Percentiles rank a stretch among this genome's conserved stretches.
Evolutionary conservation across 2,113 vertebrate species (phyloP).

Genomic region (Esox niger): DNA sequence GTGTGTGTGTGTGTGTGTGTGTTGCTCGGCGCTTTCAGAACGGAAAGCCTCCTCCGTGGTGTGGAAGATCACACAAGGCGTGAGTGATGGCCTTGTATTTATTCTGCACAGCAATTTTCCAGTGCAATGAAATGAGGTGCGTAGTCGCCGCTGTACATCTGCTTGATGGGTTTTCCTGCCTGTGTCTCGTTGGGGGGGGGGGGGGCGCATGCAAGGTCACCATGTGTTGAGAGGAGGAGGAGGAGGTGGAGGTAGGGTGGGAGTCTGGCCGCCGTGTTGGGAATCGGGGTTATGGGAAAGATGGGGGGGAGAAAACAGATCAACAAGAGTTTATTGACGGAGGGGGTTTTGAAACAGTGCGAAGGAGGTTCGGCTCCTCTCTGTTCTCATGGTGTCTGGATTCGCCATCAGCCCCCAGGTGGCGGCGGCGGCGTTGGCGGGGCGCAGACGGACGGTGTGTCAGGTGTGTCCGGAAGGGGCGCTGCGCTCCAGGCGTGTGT

Average conservation of each 20-base stretch:
- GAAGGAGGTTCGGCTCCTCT: background rate
- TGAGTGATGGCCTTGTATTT: conserved; percentile 58
- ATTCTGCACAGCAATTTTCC: conserved; percentile 62
- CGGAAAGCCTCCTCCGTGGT: background rate
- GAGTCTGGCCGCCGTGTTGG: too few species aligned
- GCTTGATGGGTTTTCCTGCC: conserved; percentile 65
- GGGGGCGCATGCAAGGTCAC: conserved; percentile 51
- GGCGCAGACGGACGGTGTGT: conserved; percentile 7
- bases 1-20: too few species aligned
- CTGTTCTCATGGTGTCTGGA: conserved; percentile 43
- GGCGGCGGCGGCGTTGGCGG: background rate
- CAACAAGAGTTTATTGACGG: too few species aligned
- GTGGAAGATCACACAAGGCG: conserved; percentile 5
- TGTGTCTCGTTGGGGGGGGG: conserved; percentile 28
- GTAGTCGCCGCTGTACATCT: conserved; percentile 48
- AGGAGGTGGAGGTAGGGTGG: conserved; percentile 20
- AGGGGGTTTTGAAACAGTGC: background rate
- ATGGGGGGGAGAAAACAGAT: too few species aligned
- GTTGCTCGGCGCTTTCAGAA: background rate
- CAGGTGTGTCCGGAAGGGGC: conserved; percentile 21
- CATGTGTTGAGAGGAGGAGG: background rate
- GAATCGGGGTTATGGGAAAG: too few species aligned
- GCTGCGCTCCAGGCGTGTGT: conserved; percentile 30
- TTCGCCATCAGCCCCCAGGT: conserved; percentile 28
- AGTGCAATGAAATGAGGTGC: conserved; percentile 1